Base-by-base conservation (phyloP, 2,888 invertebrate genomes). In the Hypena proboscidalis region DNA sequence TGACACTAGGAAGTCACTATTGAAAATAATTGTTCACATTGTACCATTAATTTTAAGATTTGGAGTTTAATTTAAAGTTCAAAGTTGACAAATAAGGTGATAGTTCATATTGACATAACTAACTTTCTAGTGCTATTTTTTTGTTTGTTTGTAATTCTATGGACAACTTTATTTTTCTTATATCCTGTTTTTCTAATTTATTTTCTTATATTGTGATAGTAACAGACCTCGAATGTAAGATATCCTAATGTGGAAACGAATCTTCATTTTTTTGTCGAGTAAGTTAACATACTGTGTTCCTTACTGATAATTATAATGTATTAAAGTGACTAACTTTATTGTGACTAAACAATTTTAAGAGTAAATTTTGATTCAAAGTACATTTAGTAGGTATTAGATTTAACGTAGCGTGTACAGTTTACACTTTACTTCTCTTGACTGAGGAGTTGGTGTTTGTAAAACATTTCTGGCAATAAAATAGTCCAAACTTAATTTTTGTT, bases 401-500 rank as follows among this genome's bases (percentile, higher is more conserved):
- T 79, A 79, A 71, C 76, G 77, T 86, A 83, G 85, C 65, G 76
- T 86, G 88, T 90, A 89, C 85, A 88, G 85, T 84, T 77, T 73
- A 81, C 85, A 84, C 80, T 74, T 70, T 58, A 70, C 70, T 74
- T 74, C 76, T 77, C 76, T 72, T 66, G 64, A 65, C 57, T 54
- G 70, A 78, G 80, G 77, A 83, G 83, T 81, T 69, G 79, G 85
- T 88, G 86, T 88, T 86, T 85, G 82, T 87, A 80, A 88, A 87
- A 89, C 83, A 77, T 88, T 90, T 89, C 89, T 85, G 87, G 90
- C 88, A 90, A 90, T 90, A 90, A 90, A 89, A 90, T 86, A 90
- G 90, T 90, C 83, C 85, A 87, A 89, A 45, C 77, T 74, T 66
- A 73, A 58, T 50, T 39, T 47, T 60, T 62, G 66, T 66, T 69